Conservation (phyloP, 2,797 vertebrate genomes). For the Mallotus villosus region DNA sequence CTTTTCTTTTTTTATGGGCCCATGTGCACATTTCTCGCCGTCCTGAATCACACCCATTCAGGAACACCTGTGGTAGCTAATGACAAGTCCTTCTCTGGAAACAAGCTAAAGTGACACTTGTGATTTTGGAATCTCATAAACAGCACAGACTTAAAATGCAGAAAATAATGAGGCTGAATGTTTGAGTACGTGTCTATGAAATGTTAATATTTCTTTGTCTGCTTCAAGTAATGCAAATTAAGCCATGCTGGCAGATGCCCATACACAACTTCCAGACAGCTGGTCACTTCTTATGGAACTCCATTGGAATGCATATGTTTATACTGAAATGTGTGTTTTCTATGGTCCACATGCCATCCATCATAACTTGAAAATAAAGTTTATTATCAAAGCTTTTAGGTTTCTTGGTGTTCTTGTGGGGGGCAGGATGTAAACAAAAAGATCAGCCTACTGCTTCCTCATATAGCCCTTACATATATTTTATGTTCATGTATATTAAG, state of each 20-base stretch:
- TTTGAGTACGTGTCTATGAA: conserved; percentile 51
- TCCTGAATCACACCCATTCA: conserved; percentile 41
- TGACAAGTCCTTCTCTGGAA: conserved; percentile 48
- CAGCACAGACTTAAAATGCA: conserved; percentile 49
- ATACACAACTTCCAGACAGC: conserved; percentile 62
- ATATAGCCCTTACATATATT: too few species aligned
- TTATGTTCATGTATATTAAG: neutral
- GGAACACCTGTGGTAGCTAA: conserved; percentile 55
- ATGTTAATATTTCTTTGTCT: conserved; percentile 42
- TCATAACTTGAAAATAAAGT: conserved; percentile 80
- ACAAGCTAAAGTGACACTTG: conserved; percentile 35
- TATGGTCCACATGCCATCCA: conserved; percentile 79
- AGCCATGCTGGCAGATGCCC: conserved; percentile 58
- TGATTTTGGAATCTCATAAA: conserved; percentile 48
- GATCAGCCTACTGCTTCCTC: neutral
- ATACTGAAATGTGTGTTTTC: conserved; percentile 80
- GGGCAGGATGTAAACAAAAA: neutral
- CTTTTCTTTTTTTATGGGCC: conserved; percentile 8
- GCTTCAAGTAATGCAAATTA: conserved; percentile 57
- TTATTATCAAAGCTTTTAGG: conserved; percentile 70
- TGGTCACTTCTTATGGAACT: conserved; percentile 67
- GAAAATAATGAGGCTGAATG: conserved; percentile 50
- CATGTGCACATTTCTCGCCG: conserved; percentile 31
- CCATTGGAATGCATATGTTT: conserved; percentile 75
- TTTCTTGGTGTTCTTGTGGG: conserved; percentile 13